A percentile compares a stretch with the other conserved stretches of the same genome.
Evolutionary conservation across 2,888 invertebrate species (phyloP).

Genomic region (Zele albiditarsus): DNA sequence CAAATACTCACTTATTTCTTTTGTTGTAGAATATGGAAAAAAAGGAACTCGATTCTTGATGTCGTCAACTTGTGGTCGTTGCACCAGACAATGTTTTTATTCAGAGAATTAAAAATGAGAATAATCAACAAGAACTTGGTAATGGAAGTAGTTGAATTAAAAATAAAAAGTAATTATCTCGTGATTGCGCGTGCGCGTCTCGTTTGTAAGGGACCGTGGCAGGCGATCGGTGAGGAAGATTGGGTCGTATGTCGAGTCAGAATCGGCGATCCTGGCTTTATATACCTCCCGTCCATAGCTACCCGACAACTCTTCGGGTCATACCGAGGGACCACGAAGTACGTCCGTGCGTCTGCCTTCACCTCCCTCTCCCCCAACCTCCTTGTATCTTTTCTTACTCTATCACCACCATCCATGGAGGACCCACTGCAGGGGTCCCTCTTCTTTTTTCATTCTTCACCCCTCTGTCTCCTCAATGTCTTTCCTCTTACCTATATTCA

Average conservation of each 20-base stretch:
- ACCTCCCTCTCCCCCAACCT: conserved; percentile 48
- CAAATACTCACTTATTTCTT: conserved; percentile 6
- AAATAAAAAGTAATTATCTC: conserved; percentile 22
- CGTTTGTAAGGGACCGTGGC: conserved; percentile 54
- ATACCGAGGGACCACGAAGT: conserved; percentile 62
- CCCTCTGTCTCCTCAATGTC: conserved; percentile 1
- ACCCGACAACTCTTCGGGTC: conserved; percentile 53
- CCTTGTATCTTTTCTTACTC: conserved; percentile 41
- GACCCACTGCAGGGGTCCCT: conserved; percentile 26
- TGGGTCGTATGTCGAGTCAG: conserved; percentile 71
- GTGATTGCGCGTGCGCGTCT: conserved; percentile 30
- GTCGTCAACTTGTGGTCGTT: conserved; percentile 8
- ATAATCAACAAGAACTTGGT: conserved; percentile 8
- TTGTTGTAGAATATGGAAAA: neutral
- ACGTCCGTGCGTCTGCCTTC: conserved; percentile 43
- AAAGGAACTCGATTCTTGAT: neutral
- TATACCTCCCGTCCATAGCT: conserved; percentile 66
- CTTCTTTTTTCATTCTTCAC: conserved; percentile 37
- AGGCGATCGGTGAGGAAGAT: conserved; percentile 67
- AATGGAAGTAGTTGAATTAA: neutral
- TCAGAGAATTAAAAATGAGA: neutral
- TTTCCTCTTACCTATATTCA: conserved; percentile 35
- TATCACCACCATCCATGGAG: conserved; percentile 38
- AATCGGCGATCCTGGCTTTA: conserved; percentile 69
- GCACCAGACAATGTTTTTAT: neutral